Base-by-base conservation (phyloP, 2,888 invertebrate genomes). In the Himalopsyche anomala region DNA sequence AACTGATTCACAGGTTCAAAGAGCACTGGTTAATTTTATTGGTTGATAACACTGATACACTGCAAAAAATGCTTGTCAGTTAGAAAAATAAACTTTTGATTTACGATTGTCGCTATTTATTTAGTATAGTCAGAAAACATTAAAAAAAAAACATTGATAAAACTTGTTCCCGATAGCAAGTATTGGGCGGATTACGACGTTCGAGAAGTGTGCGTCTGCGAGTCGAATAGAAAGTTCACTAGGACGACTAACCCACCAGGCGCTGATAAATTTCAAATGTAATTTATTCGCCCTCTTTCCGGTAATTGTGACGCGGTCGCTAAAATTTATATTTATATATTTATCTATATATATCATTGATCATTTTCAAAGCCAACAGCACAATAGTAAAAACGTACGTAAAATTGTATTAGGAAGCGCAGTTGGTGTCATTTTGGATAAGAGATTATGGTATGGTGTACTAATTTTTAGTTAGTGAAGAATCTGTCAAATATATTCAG, bases 241-340 rank as follows among this genome's bases (percentile, higher is more conserved):
- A 36, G 74, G 74, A 74, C 74, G 74, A 74, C 74, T 74, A 36
- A 74, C 74, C 74, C 74, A 74, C 74, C 74, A 74, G 74, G 28
- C 74, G 38, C 74, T 74, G 74, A 74, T 74, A 19, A 74, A 74
- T 74, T 74, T 74, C 74, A 74, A 74, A 74, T 74, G 74, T 74
- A 74, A 74, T 74, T 74, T 74, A 74, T 74, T 74, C 74, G 74
- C 74, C 74, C 74, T 74, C 74, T 74, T 69, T 74, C 38, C 74
- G 74, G 74, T 19, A 74, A 74, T 74, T 74, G 74, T 74, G 74
- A 74, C 74, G 74, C 74, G 62, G 62, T 28, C 28, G 62, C 62
- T 36, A 74, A 74, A 74, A 38, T 38, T 74, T 12, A 36, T 74
- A 38, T 51, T 51, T 51, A 8, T 51, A 12, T 74, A 74, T 74